phyloP scores from a whole-genome alignment of 2,113 vertebrate species.

The Alaudala cheleensis region DNA sequence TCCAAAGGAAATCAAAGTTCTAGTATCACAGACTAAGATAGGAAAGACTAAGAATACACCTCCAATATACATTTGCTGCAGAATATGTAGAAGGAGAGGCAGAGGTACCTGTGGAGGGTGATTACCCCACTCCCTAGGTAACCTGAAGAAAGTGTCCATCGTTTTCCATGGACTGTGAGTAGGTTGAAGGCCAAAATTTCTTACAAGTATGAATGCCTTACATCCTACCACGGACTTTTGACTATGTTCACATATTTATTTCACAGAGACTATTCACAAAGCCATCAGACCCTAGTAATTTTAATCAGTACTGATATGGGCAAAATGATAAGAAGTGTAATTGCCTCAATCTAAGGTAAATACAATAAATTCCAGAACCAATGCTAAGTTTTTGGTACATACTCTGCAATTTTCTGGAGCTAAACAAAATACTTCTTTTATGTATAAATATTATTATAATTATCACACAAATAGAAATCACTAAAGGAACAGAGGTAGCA shows the following conservation, averaged over 20 bases:
- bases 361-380: neutral
- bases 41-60: neutral
- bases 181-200: neutral
- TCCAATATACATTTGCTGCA: neutral
- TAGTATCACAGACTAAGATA: neutral
- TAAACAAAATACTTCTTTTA: neutral
- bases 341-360: neutral
- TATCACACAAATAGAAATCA: neutral
- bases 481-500: neutral
- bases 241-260: neutral
- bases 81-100: neutral
- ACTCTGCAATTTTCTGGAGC: neutral
- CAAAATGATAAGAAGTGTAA: neutral
- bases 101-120: neutral
- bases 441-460: neutral
- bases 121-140: neutral
- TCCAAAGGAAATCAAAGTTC: neutral
- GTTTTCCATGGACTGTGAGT: neutral
- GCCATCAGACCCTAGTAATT: neutral
- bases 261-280: neutral
- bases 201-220: neutral
- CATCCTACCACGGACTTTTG: neutral
- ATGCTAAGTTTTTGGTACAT: neutral
- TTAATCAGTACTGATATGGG: neutral
- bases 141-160: neutral